Evolutionary conservation across 2,888 invertebrate genomes (phyloP).

Genomic region (Argynnis bischoffii): DNA sequence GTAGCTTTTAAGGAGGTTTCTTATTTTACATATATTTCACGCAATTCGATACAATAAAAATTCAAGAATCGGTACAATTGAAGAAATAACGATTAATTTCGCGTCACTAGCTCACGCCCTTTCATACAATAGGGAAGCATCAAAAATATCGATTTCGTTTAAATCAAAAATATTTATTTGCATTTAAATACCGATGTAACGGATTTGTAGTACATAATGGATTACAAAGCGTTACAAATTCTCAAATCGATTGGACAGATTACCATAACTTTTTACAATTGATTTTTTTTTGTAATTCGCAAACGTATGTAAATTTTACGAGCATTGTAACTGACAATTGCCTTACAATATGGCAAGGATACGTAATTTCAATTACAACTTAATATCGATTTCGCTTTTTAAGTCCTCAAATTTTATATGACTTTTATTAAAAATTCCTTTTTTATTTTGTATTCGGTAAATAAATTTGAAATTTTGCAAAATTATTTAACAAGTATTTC

Average conservation of each 20-base stretch:
- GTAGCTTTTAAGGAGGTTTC: not conserved
- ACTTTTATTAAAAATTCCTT: no score
- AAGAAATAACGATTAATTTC: slow-evolving; percentile 45
- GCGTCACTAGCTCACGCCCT: slow-evolving; percentile 54
- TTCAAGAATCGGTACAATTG: slow-evolving; percentile 11
- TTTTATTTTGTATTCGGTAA: no score
- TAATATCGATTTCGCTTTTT: slow-evolving; percentile 3
- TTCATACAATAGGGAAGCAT: slow-evolving; percentile 57
- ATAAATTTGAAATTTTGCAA: no score
- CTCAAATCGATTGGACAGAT: slow-evolving; percentile 67
- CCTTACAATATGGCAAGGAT: slow-evolving; percentile 12
- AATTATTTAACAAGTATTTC: no score
- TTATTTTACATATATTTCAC: slow-evolving; percentile 10
- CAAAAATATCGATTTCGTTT: slow-evolving; percentile 55
- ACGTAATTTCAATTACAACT: slow-evolving; percentile 10
- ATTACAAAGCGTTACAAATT: slow-evolving; percentile 72
- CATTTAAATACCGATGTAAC: slow-evolving; percentile 64
- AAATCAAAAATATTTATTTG: slow-evolving; percentile 58
- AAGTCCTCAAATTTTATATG: no score
- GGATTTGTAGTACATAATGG: slow-evolving; percentile 68
- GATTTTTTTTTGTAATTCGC: slow-evolving; percentile 38
- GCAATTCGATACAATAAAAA: slow-evolving; percentile 17
- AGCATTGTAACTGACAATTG: slow-evolving; percentile 19
- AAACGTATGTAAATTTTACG: slow-evolving; percentile 27
- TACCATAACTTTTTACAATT: slow-evolving; percentile 63